These are phyloP conservation scores for Allophyes oxyacanthae DNA, from an alignment of 2,888 invertebrate species.

Conservation along the genomic window DNA sequence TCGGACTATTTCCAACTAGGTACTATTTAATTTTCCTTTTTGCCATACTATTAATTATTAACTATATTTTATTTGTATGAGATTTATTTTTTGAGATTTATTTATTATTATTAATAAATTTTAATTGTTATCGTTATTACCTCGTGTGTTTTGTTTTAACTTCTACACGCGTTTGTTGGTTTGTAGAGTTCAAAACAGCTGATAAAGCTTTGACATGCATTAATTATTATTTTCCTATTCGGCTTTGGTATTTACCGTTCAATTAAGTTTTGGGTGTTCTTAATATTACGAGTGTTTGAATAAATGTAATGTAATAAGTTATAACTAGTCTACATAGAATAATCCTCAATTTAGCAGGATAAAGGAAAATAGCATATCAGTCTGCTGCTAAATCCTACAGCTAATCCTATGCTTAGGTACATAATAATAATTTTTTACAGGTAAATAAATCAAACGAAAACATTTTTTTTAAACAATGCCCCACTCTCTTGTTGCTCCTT, in stretches of 20 bases:
- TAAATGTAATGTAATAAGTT: too few species aligned
- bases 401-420: too few species aligned
- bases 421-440: neutral
- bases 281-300: neutral
- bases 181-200: slow-evolving; percentile 15
- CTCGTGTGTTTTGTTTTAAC: slow-evolving; percentile 61
- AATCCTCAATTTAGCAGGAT: too few species aligned
- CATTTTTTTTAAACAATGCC: too few species aligned
- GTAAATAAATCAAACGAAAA: too few species aligned
- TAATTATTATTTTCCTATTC: neutral
- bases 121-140: slow-evolving; percentile 81
- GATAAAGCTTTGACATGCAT: slow-evolving; percentile 18
- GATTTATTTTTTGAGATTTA: slow-evolving; percentile 75
- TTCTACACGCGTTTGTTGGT: slow-evolving; percentile 17
- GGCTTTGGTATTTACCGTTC: too few species aligned
- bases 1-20: slow-evolving; percentile 71
- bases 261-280: neutral
- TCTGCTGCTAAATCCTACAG: too few species aligned
- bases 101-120: slow-evolving; percentile 83
- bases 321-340: too few species aligned
- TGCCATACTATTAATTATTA: slow-evolving; percentile 85
- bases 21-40: slow-evolving; percentile 74
- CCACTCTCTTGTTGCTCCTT: too few species aligned
- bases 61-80: slow-evolving; percentile 75
- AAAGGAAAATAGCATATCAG: neutral